Conservation (phyloP, 2,888 invertebrate species). For the Leptothorax acervorum region DNA sequence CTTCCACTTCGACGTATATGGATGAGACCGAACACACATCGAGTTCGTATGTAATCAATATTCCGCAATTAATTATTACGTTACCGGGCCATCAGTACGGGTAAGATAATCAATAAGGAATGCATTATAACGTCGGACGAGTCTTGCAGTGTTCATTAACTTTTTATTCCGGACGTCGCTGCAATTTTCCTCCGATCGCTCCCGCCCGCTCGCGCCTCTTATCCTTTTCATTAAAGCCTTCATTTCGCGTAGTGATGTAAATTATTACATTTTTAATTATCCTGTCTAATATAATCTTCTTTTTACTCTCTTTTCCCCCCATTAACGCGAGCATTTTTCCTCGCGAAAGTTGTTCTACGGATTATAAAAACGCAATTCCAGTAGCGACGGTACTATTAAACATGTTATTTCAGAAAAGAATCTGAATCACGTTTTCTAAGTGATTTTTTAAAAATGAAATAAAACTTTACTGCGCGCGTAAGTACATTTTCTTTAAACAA, state of each 20-base stretch:
- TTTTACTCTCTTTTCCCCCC: slow-evolving; percentile 42
- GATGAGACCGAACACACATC: slow-evolving; percentile 17
- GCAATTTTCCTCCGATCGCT: slow-evolving; percentile 52
- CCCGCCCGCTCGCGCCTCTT: slow-evolving; percentile 49
- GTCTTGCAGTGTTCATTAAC: slow-evolving; percentile 55
- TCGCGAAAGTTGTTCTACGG: slow-evolving; percentile 47
- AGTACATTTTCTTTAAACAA: neutral
- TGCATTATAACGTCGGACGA: slow-evolving; percentile 53
- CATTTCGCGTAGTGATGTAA: slow-evolving; percentile 56
- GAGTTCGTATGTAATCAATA: slow-evolving; percentile 49
- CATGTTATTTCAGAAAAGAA: slow-evolving; percentile 34
- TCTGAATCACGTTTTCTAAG: slow-evolving; percentile 36
- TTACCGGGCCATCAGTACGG: slow-evolving; percentile 50
- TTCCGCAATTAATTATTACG: slow-evolving; percentile 56
- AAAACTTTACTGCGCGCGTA: neutral
- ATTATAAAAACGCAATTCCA: slow-evolving; percentile 55
- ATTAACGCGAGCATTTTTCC: slow-evolving; percentile 48
- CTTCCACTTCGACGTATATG: slow-evolving; percentile 3
- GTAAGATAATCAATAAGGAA: slow-evolving; percentile 56
- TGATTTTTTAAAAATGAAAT: slow-evolving; percentile 21
- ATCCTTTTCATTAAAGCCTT: slow-evolving; percentile 58
- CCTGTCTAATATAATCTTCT: slow-evolving; percentile 48
- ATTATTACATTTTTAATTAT: slow-evolving; percentile 58
- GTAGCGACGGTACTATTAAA: slow-evolving; percentile 37
- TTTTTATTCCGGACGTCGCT: slow-evolving; percentile 56